phyloP scores from a whole-genome alignment of 2,797 vertebrate species.

The Denticeps clupeoides region DNA sequence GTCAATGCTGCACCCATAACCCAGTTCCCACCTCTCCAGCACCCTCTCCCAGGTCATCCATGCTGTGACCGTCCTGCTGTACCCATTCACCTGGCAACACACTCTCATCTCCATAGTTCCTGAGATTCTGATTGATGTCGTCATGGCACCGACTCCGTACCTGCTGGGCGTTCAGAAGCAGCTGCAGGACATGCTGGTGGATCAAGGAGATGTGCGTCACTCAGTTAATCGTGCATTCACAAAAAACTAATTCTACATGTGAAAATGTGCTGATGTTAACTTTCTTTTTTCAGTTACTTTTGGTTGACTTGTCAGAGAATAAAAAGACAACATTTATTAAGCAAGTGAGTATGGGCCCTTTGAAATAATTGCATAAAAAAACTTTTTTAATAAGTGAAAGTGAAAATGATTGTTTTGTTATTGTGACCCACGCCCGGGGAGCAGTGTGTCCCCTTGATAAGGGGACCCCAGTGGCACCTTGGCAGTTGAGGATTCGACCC shows the following conservation, averaged over 20 bases:
- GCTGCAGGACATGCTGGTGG: conserved; percentile 60
- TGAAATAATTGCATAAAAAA: not conserved
- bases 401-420: not conserved
- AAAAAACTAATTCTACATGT: no score
- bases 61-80: conserved; percentile 80
- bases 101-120: conserved; percentile 92
- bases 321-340: conserved; percentile 60
- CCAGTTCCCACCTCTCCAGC: conserved; percentile 40
- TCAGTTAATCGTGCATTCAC: no score
- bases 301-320: conserved; percentile 74
- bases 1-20: not conserved
- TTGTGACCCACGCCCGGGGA: no score
- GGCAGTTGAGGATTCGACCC: no score
- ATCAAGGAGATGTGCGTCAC: conserved; percentile 61
- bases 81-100: conserved; percentile 94
- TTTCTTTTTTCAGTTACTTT: conserved; percentile 61
- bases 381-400: not conserved
- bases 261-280: no score
- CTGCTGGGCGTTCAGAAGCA: conserved; percentile 82
- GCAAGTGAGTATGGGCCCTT: conserved; percentile 52
- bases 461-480: no score
- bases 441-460: no score
- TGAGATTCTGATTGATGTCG: conserved; percentile 76
- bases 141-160: conserved; percentile 90
- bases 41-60: conserved; percentile 87